Evolutionary conservation across 2,797 vertebrate genomes (phyloP), one percentile per base, ranked within the genome.

Genomic region (Chaunax sp.): DNA sequence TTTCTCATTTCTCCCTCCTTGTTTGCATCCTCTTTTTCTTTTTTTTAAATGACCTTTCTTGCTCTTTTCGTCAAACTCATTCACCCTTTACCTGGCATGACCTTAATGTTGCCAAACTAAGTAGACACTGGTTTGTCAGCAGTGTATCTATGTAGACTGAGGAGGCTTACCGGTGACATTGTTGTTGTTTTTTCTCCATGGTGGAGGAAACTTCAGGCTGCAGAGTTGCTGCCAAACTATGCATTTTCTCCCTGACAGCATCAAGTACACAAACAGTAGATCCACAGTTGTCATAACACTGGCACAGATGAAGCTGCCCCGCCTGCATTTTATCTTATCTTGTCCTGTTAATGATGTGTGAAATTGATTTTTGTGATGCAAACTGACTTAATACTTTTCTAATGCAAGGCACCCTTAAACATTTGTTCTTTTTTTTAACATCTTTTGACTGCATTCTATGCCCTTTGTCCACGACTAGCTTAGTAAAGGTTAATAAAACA

Each of bases 201-300:
- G 19, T 66, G 43, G 66, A 65, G 66, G 33, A 70, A 78, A 80
- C 71, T 46, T 75, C 68, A 54, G 67, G 52, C 65, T 69, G 44
- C 56, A 45, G 28, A 49, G 67, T 46, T 67, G 28, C 57, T 68
- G 75, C 72, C 75, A 82, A 80, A 66, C 64, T n/a, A n/a, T n/a
- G n/a, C 35, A 66, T 81, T 80, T 80, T 68, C 69, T 78, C 26
- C 18, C 58, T 5, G 46, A 60, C 53, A 81, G 69, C 22, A n/a
- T n/a, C n/a, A n/a, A n/a, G n/a, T n/a, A 84, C 67, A 64, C 46
- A 61, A 83, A 81, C 83, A 59, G 44, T 52, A 55, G 66, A 74
- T 74, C 50, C 44, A 53, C 64, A 66, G 65, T 78, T 82, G 75
- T 81, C 81, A 78, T 83, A 72, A 80, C 52, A 74, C 74, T 19